These are phyloP conservation scores for Melikaiella ostensackeni DNA, from an alignment of 2,888 invertebrate genomes.

Conservation along the genomic window DNA sequence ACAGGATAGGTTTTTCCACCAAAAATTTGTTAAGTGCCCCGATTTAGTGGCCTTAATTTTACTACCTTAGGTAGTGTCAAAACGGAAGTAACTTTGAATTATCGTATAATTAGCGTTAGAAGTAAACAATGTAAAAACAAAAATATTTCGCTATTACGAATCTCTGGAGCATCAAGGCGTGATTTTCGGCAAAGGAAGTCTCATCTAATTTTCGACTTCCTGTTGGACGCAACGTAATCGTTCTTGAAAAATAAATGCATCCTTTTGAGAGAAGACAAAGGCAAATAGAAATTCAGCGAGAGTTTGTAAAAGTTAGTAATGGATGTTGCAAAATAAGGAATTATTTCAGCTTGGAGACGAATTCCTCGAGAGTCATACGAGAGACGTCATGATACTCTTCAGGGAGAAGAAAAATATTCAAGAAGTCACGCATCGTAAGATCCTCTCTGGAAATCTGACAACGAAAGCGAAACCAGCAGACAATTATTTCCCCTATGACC, in stretches of 20 bases:
- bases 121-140: background rate
- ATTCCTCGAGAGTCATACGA: conserved; percentile 38
- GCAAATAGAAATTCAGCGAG: conserved; percentile 38
- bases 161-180: conserved; percentile 8
- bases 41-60: background rate
- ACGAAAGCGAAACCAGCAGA: conserved; percentile 75
- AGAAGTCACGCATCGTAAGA: conserved; percentile 69
- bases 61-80: background rate
- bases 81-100: background rate
- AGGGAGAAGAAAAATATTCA: conserved; percentile 43
- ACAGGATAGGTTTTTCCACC: background rate
- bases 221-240: conserved; percentile 17
- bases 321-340: conserved; percentile 54
- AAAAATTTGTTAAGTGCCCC: background rate
- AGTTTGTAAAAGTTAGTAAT: conserved; percentile 40
- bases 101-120: background rate
- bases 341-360: conserved; percentile 57
- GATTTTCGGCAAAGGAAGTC: conserved; percentile 13
- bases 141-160: background rate
- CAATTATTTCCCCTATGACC: conserved; percentile 68
- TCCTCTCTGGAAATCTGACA: conserved; percentile 69
- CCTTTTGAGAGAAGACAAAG: conserved; percentile 24
- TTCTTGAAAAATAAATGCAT: conserved; percentile 24
- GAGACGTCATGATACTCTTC: conserved; percentile 41
- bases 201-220: conserved; percentile 11